A percentile compares a stretch with the other conserved stretches of the same genome.
phyloP scores from a whole-genome alignment of 2,888 invertebrate species.

The Rhingia rostrata region DNA sequence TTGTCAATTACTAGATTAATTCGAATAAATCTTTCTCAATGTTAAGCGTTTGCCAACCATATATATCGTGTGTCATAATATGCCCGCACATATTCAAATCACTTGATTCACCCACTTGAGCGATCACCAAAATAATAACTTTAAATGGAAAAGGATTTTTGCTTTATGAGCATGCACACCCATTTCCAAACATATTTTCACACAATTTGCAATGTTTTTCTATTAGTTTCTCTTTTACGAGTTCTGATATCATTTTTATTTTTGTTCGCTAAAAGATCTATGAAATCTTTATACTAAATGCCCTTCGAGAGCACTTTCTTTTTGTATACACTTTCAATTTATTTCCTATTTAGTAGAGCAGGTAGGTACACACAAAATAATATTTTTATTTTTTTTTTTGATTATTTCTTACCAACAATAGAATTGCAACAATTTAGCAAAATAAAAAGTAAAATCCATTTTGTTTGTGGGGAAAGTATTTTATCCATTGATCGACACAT shows the following conservation, averaged over 20 bases:
- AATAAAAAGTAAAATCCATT: constrained; percentile 37
- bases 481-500: constrained; percentile 19
- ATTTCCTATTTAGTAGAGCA: constrained; percentile 1
- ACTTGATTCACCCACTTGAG: too few relatives aligned
- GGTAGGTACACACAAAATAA: neutral
- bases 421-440: constrained; percentile 20
- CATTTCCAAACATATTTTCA: too few relatives aligned
- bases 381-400: neutral
- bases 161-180: too few relatives aligned
- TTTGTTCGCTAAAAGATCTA: neutral
- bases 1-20: too few relatives aligned
- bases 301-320: neutral
- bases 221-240: neutral
- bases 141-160: too few relatives aligned
- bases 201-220: neutral
- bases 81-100: too few relatives aligned
- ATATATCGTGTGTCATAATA: too few relatives aligned
- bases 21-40: too few relatives aligned
- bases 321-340: neutral
- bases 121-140: too few relatives aligned
- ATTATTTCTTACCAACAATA: constrained; percentile 30
- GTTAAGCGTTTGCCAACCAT: too few relatives aligned
- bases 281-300: neutral
- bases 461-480: constrained; percentile 17
- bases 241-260: constrained; percentile 10